These are phyloP conservation scores for Bicyclus anynana DNA, from an alignment of 1,140 invertebrate species.

Conservation along the genomic window DNA sequence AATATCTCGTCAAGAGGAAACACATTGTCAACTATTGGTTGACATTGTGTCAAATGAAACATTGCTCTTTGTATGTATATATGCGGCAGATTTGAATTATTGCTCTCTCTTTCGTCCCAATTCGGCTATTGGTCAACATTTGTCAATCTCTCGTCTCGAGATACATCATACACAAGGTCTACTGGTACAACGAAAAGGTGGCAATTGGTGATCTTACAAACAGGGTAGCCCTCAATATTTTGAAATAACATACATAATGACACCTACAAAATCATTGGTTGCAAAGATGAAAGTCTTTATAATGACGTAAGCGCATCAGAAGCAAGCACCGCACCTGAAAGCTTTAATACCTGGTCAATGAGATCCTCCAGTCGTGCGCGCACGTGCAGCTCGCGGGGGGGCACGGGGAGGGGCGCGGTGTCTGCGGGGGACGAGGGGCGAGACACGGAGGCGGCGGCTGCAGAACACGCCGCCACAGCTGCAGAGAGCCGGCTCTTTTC, in stretches of 20 bases:
- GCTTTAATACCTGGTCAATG: slow-evolving; percentile 89
- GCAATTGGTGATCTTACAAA: too few relatives aligned
- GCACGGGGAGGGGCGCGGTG: slow-evolving; percentile 86
- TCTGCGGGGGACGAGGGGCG: slow-evolving; percentile 92
- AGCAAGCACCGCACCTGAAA: slow-evolving; percentile 34
- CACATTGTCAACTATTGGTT: too few relatives aligned
- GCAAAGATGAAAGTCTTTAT: neutral
- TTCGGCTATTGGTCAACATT: too few relatives aligned
- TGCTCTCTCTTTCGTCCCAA: too few relatives aligned
- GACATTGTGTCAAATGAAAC: too few relatives aligned
- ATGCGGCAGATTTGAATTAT: too few relatives aligned
- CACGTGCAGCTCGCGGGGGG: slow-evolving; percentile 89
- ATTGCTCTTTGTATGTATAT: too few relatives aligned
- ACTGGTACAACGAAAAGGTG: too few relatives aligned
- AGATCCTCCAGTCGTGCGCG: slow-evolving; percentile 91
- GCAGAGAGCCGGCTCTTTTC: slow-evolving; percentile 91
- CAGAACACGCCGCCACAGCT: slow-evolving; percentile 94
- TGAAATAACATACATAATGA: neutral
- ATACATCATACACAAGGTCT: too few relatives aligned
- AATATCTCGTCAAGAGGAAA: too few relatives aligned
- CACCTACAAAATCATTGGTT: neutral
- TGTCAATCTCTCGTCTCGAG: too few relatives aligned
- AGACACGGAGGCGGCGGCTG: slow-evolving; percentile 93
- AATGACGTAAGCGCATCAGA: slow-evolving; percentile 41
- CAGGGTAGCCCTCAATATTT: too few relatives aligned